phyloP scores from a whole-genome alignment of 2,113 vertebrate species.

The Petroica traversi region DNA sequence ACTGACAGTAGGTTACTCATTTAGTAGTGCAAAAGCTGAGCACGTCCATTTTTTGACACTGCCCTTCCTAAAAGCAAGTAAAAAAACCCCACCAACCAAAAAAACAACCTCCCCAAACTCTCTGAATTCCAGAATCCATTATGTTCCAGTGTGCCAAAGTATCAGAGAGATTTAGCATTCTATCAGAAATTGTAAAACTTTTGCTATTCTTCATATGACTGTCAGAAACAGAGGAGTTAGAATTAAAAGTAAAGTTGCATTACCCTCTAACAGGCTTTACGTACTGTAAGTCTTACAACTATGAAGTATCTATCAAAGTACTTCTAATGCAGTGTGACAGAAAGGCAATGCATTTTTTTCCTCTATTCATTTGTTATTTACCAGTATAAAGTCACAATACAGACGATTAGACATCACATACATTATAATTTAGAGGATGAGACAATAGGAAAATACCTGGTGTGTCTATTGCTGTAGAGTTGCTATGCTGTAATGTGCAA shows the following conservation, averaged over 20 bases:
- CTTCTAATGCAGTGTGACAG: slow-evolving; percentile 3
- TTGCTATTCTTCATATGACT: not conserved
- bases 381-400: not conserved
- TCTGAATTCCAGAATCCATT: not conserved
- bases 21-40: not conserved
- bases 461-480: not conserved
- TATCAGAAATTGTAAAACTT: not conserved
- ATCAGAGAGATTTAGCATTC: not conserved
- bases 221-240: not conserved
- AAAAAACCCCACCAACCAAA: not conserved
- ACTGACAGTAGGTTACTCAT: not conserved
- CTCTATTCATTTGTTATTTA: not conserved
- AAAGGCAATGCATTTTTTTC: not conserved
- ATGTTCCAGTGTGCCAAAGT: not conserved
- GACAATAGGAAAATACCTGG: not conserved
- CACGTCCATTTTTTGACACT: not conserved
- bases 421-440: not conserved
- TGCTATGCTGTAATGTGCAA: not conserved
- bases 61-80: not conserved
- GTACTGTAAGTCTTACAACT: not conserved
- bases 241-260: slow-evolving; percentile 8
- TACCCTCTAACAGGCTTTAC: not conserved
- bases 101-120: not conserved
- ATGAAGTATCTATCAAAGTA: not conserved
- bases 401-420: not conserved